A percentile compares a stretch with the other conserved stretches of the same genome.
These are phyloP conservation scores for Apomyelois bistriatella DNA, from an alignment of 2,888 invertebrate species.

Conservation along the genomic window DNA sequence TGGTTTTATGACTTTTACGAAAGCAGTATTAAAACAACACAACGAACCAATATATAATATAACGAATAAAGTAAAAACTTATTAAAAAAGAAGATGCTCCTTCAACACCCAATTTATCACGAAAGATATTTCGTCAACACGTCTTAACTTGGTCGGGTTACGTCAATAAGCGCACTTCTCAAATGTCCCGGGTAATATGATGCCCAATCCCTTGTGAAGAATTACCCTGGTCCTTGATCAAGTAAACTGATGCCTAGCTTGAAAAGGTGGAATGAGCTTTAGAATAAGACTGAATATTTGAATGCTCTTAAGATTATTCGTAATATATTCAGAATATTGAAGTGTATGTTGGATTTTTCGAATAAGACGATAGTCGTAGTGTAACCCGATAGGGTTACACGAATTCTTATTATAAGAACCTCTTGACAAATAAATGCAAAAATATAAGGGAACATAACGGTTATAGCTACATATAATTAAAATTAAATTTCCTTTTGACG, in stretches of 20 bases:
- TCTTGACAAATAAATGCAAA: too few species aligned
- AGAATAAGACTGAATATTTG: conserved; percentile 3
- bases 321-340: not conserved
- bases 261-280: conserved; percentile 7
- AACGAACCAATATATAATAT: not conserved
- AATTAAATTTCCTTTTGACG: too few species aligned
- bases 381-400: too few species aligned
- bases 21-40: too few species aligned
- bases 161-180: conserved; percentile 32
- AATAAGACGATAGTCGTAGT: too few species aligned
- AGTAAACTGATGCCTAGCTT: conserved; percentile 10
- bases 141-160: conserved; percentile 34
- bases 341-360: too few species aligned
- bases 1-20: too few species aligned
- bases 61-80: not conserved
- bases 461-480: too few species aligned
- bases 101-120: not conserved
- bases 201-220: conserved; percentile 22
- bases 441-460: too few species aligned
- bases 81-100: not conserved
- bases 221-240: conserved; percentile 16
- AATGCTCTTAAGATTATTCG: conserved; percentile 1
- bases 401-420: too few species aligned
- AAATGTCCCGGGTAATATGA: conserved; percentile 36
- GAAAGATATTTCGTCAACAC: conserved; percentile 37